Percentiles rank a stretch among this genome's conserved stretches.
These are phyloP conservation scores for Volucella inanis DNA, from an alignment of 2,888 invertebrate genomes.

Conservation along the genomic window DNA sequence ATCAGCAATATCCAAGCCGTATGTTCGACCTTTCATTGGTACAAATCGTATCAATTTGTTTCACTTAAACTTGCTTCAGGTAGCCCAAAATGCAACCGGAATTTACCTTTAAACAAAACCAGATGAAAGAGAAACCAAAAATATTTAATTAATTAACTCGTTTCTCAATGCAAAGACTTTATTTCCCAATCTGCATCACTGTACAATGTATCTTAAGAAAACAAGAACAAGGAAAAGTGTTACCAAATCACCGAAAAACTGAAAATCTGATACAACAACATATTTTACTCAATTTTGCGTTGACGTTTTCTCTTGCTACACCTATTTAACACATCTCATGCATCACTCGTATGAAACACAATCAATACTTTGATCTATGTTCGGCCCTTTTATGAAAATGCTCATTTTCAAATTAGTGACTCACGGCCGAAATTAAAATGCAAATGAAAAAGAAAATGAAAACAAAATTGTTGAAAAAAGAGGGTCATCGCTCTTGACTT, in stretches of 20 bases:
- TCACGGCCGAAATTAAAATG: constrained; percentile 55
- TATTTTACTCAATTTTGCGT: background rate
- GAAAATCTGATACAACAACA: background rate
- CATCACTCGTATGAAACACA: constrained; percentile 30
- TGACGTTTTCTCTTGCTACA: background rate
- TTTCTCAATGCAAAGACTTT: background rate
- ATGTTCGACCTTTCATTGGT: too few species aligned
- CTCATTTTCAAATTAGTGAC: constrained; percentile 27
- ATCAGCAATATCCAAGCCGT: too few species aligned
- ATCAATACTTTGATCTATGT: constrained; percentile 8
- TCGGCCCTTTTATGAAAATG: constrained; percentile 16
- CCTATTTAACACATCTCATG: background rate
- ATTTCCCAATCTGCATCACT: background rate
- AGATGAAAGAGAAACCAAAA: constrained; percentile 20
- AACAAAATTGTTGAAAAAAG: constrained; percentile 6
- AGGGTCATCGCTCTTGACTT: constrained; percentile 67
- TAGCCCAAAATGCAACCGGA: too few species aligned
- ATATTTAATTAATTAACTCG: constrained; percentile 16
- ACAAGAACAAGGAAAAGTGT: background rate
- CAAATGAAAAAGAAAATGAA: constrained; percentile 40
- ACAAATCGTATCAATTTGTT: background rate
- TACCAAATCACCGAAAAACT: constrained; percentile 25
- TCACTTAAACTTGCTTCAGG: background rate
- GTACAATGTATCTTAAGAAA: background rate
- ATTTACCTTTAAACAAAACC: background rate